Percentiles rank a stretch among this genome's conserved stretches.
phyloP scores from a whole-genome alignment of 2,113 vertebrate genomes.

The Oreocharis arfaki region DNA sequence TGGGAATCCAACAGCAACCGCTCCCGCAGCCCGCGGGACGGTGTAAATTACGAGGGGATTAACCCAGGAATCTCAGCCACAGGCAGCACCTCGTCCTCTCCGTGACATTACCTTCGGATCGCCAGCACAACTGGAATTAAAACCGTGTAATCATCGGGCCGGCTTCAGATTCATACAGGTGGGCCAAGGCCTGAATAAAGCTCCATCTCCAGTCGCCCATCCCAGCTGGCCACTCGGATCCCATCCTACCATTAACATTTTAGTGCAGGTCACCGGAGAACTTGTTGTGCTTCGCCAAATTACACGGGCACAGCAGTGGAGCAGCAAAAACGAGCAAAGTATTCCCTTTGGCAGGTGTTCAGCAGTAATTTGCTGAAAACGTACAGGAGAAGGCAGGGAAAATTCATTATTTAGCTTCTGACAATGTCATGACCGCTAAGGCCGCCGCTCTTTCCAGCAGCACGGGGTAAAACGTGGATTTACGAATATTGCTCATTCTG shows the following conservation, averaged over 20 bases:
- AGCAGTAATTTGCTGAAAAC: constrained; percentile 11
- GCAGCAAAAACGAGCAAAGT: neutral
- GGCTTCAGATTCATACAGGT: neutral
- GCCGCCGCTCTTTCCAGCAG: neutral
- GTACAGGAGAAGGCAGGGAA: neutral
- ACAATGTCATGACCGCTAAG: constrained; percentile 26
- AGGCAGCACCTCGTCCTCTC: fast-evolving
- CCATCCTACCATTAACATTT: neutral
- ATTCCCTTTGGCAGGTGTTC: constrained; percentile 55
- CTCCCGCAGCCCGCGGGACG: neutral
- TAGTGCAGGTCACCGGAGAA: neutral
- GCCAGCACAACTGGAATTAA: neutral
- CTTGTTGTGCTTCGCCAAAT: neutral
- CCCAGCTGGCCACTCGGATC: neutral
- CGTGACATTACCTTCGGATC: fast-evolving
- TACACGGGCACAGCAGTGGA: neutral
- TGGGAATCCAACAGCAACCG: fast-evolving
- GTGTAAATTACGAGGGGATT: fast-evolving
- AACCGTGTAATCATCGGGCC: fast-evolving
- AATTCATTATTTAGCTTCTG: constrained; percentile 18
- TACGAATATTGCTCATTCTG: neutral
- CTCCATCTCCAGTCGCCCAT: neutral
- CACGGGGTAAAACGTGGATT: fast-evolving
- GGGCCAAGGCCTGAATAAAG: neutral
- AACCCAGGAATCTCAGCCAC: neutral